Base-by-base conservation (phyloP, 2,888 invertebrate genomes). In the Sussaba pulchella region DNA sequence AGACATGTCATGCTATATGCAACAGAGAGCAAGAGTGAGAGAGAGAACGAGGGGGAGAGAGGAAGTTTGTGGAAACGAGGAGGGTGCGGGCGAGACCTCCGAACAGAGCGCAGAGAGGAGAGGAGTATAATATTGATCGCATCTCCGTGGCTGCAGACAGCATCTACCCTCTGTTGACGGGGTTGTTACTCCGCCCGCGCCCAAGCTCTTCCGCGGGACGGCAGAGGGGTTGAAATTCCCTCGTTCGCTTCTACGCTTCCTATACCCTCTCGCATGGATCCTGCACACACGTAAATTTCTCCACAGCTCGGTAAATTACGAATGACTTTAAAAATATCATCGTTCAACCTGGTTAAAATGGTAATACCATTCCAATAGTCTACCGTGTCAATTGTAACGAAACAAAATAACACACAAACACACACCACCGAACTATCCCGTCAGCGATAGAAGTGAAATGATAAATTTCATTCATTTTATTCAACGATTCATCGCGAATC, bases 101-200 rank as follows among this genome's bases (percentile, higher is more conserved):
- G 69, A 69, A 69, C 69, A 69, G 54, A 69, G 75, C 79, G 78
- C 78, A 81, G 84, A 69, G 76, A 82, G 86, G 84, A 87, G 86
- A 86, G 86, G 86, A 85, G 89, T 87, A 84, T 90, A 90, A 91
- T 92, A 91, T 92, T 91, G 92, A 92, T 92, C 92, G 92, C 91
- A 92, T 92, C 91, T 91, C 91, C 86, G 88, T 86, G 87, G 89
- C 90, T 90, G 89, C 89, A 90, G 91, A 90, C 91, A 91, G 90
- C 90, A 91, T 91, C 90, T 89, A 90, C 89, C 90, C 90, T 89
- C 90, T 89, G 89, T 90, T 91, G 91, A 89, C 89, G 90, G 89
- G 89, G 89, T 91, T 89, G 89, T 90, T 89, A 88, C 90, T 89
- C 89, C 87, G 87, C 81, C 76, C 61, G 80, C 45, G 54, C 54